Conservation (phyloP, 1,140 invertebrate genomes). For the Cyphomyrmex costatus region DNA sequence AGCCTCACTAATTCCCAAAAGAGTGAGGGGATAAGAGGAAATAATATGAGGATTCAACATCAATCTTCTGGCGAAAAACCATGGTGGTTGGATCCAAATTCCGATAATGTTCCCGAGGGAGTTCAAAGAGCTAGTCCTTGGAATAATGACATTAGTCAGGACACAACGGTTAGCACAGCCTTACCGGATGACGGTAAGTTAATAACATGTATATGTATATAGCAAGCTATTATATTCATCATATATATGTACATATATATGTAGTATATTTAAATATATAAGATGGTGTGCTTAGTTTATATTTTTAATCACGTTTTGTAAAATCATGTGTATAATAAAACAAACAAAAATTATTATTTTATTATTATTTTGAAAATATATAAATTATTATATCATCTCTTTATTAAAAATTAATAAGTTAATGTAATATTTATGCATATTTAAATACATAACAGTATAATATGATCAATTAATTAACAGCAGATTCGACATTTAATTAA, state of each 20-base stretch:
- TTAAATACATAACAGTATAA: not conserved
- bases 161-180: slow-evolving; percentile 84
- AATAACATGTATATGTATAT: not conserved
- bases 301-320: not conserved
- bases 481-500: not conserved
- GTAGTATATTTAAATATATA: not conserved
- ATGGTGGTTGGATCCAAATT: slow-evolving; percentile 88
- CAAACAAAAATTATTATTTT: not conserved
- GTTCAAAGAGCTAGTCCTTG: slow-evolving; percentile 84
- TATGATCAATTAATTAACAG: not conserved
- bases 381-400: not conserved
- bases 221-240: not conserved
- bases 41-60: slow-evolving; percentile 82
- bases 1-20: slow-evolving; percentile 77
- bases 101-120: slow-evolving; percentile 88
- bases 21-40: slow-evolving; percentile 78
- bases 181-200: slow-evolving; percentile 85
- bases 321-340: not conserved
- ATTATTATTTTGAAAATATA: not conserved
- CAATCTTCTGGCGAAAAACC: slow-evolving; percentile 88
- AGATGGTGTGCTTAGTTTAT: not conserved
- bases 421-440: not conserved
- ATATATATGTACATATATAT: not conserved
- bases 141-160: slow-evolving; percentile 84
- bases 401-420: not conserved